A percentile compares a stretch with the other conserved stretches of the same genome.
phyloP scores from a whole-genome alignment of 1,140 invertebrate genomes.

The Drosophila kikkawai region DNA sequence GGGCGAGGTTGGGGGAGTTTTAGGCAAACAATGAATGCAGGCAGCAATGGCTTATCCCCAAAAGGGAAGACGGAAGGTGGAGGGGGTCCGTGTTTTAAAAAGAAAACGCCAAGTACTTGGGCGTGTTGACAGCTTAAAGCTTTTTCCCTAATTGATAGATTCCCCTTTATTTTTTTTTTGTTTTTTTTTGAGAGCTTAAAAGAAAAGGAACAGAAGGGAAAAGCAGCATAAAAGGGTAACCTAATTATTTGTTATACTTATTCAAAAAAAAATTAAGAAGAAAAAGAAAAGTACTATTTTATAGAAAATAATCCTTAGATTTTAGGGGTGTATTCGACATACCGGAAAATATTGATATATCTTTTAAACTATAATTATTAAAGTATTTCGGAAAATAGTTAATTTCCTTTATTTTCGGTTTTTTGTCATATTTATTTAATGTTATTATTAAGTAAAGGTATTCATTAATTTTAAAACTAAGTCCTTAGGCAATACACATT shows the following conservation, averaged over 20 bases:
- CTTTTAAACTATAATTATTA: too few species aligned
- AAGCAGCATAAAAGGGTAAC: neutral
- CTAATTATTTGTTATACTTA: neutral
- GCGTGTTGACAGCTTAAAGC: slow-evolving; percentile 68
- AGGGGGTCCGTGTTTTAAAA: neutral
- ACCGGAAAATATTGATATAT: too few species aligned
- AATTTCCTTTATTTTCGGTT: too few species aligned
- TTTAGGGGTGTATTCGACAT: too few species aligned
- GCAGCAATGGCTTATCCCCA: slow-evolving; percentile 26
- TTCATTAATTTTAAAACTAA: too few species aligned
- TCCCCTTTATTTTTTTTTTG: slow-evolving; percentile 30
- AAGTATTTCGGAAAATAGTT: too few species aligned
- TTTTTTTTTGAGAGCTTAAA: neutral
- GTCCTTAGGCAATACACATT: too few species aligned
- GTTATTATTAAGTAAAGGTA: too few species aligned
- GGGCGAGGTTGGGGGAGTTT: slow-evolving; percentile 5
- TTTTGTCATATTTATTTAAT: too few species aligned
- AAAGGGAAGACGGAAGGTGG: neutral
- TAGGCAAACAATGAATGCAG: slow-evolving; percentile 69
- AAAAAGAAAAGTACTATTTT: too few species aligned
- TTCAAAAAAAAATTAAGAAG: neutral
- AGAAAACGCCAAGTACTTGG: slow-evolving; percentile 36
- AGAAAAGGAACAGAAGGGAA: neutral
- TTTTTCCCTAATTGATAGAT: slow-evolving; percentile 66
- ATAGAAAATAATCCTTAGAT: too few species aligned